Evolutionary conservation across 2,888 invertebrate genomes (phyloP), one percentile per base, ranked within the genome.

Genomic region (Aspidiotus destructor): DNA sequence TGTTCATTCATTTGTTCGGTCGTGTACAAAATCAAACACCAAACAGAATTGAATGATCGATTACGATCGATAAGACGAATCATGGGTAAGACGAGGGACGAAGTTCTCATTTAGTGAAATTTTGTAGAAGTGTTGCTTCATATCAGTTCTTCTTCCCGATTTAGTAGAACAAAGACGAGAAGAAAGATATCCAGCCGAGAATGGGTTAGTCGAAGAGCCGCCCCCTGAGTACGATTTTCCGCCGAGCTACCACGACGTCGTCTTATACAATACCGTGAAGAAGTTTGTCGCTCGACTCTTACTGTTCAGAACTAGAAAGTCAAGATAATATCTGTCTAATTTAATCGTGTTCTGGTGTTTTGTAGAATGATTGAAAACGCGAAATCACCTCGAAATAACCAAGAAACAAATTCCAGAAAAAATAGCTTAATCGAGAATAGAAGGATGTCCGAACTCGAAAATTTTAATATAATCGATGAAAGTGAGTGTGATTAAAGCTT

Each of bases 121-220:
- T n/a, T n/a, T n/a, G 10, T n/a, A 2, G 48, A 11, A 48, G 3
- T 48, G 48, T 13, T 48, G 10, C 48, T 13, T 13, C 2, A 48
- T 48, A 48, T 11, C 10, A 6, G 48, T 15, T 57, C 10, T 52
- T 62, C 53, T 41, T 52, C 52, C 62, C 16, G 48, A 55, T 61
- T 8, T 48, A 71, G 71, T 57, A 58, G 70, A 70, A 41, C 68
- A 70, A 61, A 61, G 65, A 48, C 55, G 65, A n/a, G 9, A 58
- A 41, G 69, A 69, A 67, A 10, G 60, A 53, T 75, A 76, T 2
- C 75, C 80, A 0, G 77, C 80, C 54, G 85, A 86, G 70, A 85
- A 86, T 48, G 84, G 84, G 10, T 86, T 87, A 0, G 80, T 80
- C 60, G 87, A 87, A 76, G 87, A 87, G 75, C 83, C 85, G 0